Base-by-base conservation (phyloP, 2,797 vertebrate genomes). In the Pseudopleuronectes americanus region DNA sequence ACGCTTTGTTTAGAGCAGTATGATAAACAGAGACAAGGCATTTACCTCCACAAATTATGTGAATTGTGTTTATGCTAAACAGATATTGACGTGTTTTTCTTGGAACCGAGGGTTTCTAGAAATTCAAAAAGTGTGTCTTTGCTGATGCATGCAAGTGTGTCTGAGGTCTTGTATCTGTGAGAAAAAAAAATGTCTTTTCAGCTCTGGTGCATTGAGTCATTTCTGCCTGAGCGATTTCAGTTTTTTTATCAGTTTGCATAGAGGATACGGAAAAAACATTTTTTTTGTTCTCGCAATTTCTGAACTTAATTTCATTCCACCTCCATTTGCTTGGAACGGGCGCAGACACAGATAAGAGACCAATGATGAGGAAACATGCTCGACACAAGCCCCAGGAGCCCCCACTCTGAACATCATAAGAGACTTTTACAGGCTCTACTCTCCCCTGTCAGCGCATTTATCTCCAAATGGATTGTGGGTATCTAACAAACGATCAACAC, bases 391-490 rank as follows among this genome's bases (percentile, higher is more conserved):
- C 91, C 92, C 89, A 77, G 77, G 92, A 93, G 92, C 91, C 90
- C 84, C 90, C 92, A 87, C 87, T 90, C 90, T 74, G 88, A 93
- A 88, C 90, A 92, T 93, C 92, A 93, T 93, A 92, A 93, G 92
- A 92, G 88, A 92, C 92, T 93, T 94, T 93, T 93, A 94, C 92
- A 90, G 92, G 92, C 89, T 88, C 90, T 83, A 90, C 91, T 92
- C 88, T 89, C 89, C 91, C 92, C 93, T 92, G 93, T 93, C 92
- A 92, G 90, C 91, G 90, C 93, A 94, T 94, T 94, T 94, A 94
- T 94, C 93, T 93, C 89, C 91, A 94, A 93, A 94, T 94, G 92
- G 92, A 93, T 94, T 94, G 92, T 93, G 92, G 92, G 89, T 94
- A 95, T 94, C 94, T 92, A 91, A 90, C 92, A 91, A 94, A 93